Evolutionary conservation across 2,113 vertebrate species (phyloP).

Genomic region (Aptenodytes patagonicus): DNA sequence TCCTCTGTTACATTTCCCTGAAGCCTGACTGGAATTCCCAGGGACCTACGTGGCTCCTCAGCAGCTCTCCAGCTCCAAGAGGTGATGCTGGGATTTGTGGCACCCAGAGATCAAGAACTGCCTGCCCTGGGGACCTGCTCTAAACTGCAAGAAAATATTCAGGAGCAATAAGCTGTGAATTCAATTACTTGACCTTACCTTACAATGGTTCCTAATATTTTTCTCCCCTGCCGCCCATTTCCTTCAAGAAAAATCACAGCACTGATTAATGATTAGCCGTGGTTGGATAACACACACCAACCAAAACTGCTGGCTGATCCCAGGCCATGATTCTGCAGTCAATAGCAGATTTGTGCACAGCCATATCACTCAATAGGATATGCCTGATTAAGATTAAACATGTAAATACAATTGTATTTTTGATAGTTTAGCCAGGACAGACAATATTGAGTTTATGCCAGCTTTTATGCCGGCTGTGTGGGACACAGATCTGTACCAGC

Average conservation of each 20-base stretch:
- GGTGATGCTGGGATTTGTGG: neutral
- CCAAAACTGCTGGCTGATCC: neutral
- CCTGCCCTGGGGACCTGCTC: neutral
- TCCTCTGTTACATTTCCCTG: neutral
- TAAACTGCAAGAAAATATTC: neutral
- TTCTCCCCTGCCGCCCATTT: neutral
- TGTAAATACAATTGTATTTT: neutral
- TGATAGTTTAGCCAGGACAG: neutral
- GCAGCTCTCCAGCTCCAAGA: neutral
- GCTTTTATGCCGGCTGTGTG: neutral
- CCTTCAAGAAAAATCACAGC: neutral
- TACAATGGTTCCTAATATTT: neutral
- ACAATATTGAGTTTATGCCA: neutral
- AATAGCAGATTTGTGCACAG: neutral
- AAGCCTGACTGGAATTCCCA: neutral
- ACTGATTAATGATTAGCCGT: constrained; percentile 7
- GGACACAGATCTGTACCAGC: neutral
- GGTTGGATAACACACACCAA: neutral
- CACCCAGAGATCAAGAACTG: neutral
- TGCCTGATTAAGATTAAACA: neutral
- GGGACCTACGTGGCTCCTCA: neutral
- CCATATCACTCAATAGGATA: neutral
- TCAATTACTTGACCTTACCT: neutral
- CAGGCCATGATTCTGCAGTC: neutral
- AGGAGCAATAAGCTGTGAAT: neutral